Conservation (phyloP, 2,888 invertebrate genomes). For the Caenorhabditis virilis region DNA sequence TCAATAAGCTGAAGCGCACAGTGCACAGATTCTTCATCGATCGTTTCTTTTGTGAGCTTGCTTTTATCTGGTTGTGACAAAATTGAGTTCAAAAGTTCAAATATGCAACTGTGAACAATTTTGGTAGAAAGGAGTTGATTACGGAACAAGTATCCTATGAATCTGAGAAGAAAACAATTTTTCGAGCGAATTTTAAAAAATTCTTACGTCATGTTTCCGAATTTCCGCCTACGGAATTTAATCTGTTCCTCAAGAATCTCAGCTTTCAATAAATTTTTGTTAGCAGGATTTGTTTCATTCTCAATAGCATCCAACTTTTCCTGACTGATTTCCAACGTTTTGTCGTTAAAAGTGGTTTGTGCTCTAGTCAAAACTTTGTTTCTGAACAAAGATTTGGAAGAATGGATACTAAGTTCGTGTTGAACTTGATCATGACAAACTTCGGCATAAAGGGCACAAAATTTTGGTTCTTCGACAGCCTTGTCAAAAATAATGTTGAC, state of each 20-base stretch:
- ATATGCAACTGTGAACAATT: conserved; percentile 48
- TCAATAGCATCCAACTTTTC: conserved; percentile 30
- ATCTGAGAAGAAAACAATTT: conserved; percentile 32
- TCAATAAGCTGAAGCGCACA: conserved; percentile 40
- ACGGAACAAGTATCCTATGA: conserved; percentile 58
- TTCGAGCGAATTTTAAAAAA: neutral
- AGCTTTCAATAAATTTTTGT: conserved; percentile 36
- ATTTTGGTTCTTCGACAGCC: conserved; percentile 58
- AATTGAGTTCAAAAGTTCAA: conserved; percentile 34
- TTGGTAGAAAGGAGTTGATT: conserved; percentile 44
- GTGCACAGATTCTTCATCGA: conserved; percentile 41
- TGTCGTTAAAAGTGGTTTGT: conserved; percentile 43
- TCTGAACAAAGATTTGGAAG: conserved; percentile 40
- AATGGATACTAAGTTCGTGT: conserved; percentile 16
- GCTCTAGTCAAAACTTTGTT: conserved; percentile 45
- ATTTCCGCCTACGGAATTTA: conserved; percentile 55
- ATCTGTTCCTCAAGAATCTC: conserved; percentile 29
- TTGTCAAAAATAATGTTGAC: conserved; percentile 55
- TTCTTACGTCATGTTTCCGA: conserved; percentile 59
- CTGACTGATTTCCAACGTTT: conserved; percentile 22
- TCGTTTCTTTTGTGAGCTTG: neutral
- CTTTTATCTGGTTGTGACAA: conserved; percentile 3
- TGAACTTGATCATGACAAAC: conserved; percentile 43
- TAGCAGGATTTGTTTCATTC: conserved; percentile 47
- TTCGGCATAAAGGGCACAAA: conserved; percentile 51